Percentiles rank a stretch among this genome's conserved stretches.
These are phyloP conservation scores for Pipistrellus pygmaeus DNA, from an alignment of 2,797 vertebrate genomes.

Conservation along the genomic window DNA sequence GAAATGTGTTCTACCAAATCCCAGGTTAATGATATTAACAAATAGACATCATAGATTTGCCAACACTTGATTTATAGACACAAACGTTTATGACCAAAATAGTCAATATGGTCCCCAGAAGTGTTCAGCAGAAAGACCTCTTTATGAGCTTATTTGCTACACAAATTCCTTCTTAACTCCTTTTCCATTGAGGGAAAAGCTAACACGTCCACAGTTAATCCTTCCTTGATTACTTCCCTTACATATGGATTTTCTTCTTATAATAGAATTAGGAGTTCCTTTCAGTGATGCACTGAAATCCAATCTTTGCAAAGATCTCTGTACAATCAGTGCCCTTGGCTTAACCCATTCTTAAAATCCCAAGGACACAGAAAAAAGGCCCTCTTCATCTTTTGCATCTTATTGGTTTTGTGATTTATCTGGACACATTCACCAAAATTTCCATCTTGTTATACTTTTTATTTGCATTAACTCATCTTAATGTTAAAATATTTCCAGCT, in stretches of 20 bases:
- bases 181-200: neutral
- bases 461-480: slow-evolving; percentile 8
- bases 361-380: neutral
- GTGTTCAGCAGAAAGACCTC: neutral
- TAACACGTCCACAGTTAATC: neutral
- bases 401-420: neutral
- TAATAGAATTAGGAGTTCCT: neutral
- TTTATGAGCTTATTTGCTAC: neutral
- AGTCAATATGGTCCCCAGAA: neutral
- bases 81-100: neutral
- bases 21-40: neutral
- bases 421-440: neutral
- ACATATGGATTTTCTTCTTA: slow-evolving; percentile 1
- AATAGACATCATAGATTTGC: neutral
- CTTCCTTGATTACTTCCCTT: neutral
- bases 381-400: neutral
- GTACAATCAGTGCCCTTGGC: neutral
- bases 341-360: neutral
- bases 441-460: neutral
- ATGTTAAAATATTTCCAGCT: slow-evolving; percentile 18
- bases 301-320: neutral
- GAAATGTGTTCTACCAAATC: neutral
- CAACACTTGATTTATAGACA: neutral
- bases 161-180: neutral
- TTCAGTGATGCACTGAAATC: neutral